Evolutionary conservation across 1,140 invertebrate genomes (phyloP), one percentile per base, ranked within the genome.

Genomic region (Heliothis subflexa): DNA sequence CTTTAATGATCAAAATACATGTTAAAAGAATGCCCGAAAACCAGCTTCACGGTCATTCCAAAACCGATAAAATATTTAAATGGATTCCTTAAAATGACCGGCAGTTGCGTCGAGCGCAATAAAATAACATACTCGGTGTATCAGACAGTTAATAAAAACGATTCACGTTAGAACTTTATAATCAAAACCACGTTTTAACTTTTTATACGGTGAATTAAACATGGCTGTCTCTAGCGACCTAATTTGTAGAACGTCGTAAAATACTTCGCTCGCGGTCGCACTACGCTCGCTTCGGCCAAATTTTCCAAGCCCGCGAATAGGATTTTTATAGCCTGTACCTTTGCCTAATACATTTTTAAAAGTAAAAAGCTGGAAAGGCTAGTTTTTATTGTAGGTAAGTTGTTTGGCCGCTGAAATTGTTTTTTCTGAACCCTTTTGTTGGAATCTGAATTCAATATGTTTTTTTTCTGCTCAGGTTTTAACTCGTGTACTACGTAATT

Each of bases 171-270:
- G 16, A 74, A 74, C 28, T 74, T 74, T 74, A 57, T 72, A 74
- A 59, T 74, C 71, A 74, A 74, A 74, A 47, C 59, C 4, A 21
- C 16, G 54, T 61, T 74, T 49, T 25, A 74, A 74, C 71, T 74
- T 74, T 66, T 71, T 59, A 74, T 61, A 79, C 66, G 25, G 45
- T 54, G 16, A 73, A 73, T 79, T 73, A 54, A 66, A 52, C 59
- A 47, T 73, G 68, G 28, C 13, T 66, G 33, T 40, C 45, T 61
- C 18, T 71, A 80, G 64, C 81, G 78, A 78, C 81, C 83, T 85
- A 86, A 84, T 85, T 86, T 79, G 80, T 83, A 74, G 80, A 85
- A 75, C 79, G 81, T 82, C 82, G 82, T 86, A 86, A 86, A 84
- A 77, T 83, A 85, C 33, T 7, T 40, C 33, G 33, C n/a, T 9